Percentiles rank a stretch among this genome's conserved stretches.
phyloP scores from a whole-genome alignment of 2,797 vertebrate genomes.

The Anguilla obscura region DNA sequence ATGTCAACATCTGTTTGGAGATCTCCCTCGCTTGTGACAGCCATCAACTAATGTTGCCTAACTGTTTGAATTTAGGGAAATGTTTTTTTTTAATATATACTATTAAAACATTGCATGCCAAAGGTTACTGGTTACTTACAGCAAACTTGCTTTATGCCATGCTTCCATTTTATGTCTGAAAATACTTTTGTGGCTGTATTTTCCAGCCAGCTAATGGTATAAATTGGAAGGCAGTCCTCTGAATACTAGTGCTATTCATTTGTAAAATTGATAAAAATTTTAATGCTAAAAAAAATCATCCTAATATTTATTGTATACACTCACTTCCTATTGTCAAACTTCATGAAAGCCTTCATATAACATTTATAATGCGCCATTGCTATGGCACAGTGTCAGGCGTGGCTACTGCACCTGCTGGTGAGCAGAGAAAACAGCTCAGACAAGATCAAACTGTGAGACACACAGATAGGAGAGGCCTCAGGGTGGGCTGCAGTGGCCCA shows the following conservation, averaged over 20 bases:
- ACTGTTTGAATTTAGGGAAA: neutral
- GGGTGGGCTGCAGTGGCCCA: neutral
- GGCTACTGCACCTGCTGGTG: neutral
- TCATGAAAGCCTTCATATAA: neutral
- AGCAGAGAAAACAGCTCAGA: neutral
- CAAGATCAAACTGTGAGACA: neutral
- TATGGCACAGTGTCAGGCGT: neutral
- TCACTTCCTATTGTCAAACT: neutral
- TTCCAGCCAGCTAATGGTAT: neutral
- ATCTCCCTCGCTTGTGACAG: neutral
- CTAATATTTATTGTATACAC: neutral
- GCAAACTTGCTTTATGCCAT: no score
- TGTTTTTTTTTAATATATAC: neutral
- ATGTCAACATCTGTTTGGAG: conserved; percentile 8
- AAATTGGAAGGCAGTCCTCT: neutral
- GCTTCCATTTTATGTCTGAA: neutral
- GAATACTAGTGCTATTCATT: neutral
- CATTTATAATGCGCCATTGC: neutral
- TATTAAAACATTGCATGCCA: neutral
- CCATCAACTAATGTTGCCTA: conserved; percentile 1
- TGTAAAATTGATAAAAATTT: neutral
- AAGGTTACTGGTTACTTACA: neutral
- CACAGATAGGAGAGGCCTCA: neutral
- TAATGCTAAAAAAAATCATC: conserved; percentile 52
- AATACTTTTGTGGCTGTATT: neutral